These are phyloP conservation scores for Gymnocephalus cernua DNA, from an alignment of 2,113 vertebrate genomes.

Conservation along the genomic window DNA sequence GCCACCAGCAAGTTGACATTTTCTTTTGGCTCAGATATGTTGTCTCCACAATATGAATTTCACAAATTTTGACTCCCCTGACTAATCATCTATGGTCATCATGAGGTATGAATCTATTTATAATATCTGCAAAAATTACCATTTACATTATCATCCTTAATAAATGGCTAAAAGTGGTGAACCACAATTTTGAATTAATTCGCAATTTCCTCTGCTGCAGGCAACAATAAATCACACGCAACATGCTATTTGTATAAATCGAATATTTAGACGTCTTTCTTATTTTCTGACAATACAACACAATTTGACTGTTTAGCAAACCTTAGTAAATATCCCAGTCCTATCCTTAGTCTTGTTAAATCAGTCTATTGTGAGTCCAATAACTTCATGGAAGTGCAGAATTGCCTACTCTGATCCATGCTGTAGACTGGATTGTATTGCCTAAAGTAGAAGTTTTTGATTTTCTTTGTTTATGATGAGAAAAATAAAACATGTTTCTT, in stretches of 20 bases:
- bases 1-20: background rate
- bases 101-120: too few relatives aligned
- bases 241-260: background rate
- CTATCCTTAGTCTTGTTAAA: background rate
- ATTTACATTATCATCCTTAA: background rate
- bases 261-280: background rate
- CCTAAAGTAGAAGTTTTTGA: background rate
- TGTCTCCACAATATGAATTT: background rate
- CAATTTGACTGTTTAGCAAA: background rate
- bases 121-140: background rate
- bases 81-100: background rate
- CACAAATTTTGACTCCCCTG: background rate
- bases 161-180: background rate
- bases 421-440: background rate
- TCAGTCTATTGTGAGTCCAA: background rate
- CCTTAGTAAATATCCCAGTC: background rate
- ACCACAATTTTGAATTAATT: background rate
- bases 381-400: background rate
- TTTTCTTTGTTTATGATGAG: background rate
- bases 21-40: background rate
- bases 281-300: background rate
- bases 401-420: background rate
- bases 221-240: background rate
- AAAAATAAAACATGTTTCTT: background rate
- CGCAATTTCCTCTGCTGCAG: too few relatives aligned